Percentiles rank a stretch among this genome's conserved stretches.
phyloP scores from a whole-genome alignment of 1,140 invertebrate species.

The Diorhabda sublineata region DNA sequence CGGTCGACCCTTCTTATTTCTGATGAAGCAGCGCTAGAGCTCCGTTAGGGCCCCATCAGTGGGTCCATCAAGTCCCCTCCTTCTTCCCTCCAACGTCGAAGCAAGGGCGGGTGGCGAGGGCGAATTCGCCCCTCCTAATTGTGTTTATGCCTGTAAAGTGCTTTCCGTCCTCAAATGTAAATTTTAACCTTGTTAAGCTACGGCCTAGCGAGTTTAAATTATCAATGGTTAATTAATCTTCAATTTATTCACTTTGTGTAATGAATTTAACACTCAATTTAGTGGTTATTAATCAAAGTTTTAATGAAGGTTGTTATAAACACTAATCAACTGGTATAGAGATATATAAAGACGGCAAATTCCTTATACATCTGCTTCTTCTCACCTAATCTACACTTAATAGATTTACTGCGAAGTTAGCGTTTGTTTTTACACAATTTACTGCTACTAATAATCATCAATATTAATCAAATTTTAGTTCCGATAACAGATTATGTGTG shows the following conservation, averaged over 20 bases:
- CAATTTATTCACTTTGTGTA: conserved; percentile 53
- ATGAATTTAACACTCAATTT: conserved; percentile 54
- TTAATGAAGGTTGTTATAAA: conserved; percentile 48
- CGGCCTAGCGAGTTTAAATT: conserved; percentile 50
- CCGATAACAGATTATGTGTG: too few relatives aligned
- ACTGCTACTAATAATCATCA: too few relatives aligned
- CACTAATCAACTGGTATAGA: conserved; percentile 34
- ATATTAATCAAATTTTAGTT: too few relatives aligned
- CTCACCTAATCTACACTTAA: conserved; percentile 21
- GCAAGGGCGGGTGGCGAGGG: conserved; percentile 18
- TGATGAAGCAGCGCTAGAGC: conserved; percentile 1
- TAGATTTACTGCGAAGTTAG: conserved; percentile 26
- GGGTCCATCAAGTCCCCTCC: conserved; percentile 10
- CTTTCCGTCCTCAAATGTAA: conserved; percentile 52
- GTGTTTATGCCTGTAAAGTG: conserved; percentile 49
- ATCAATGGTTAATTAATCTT: conserved; percentile 53
- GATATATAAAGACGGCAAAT: conserved; percentile 11
- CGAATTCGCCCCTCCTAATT: conserved; percentile 42
- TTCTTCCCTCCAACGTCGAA: background rate
- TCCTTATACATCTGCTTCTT: conserved; percentile 28
- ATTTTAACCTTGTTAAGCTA: conserved; percentile 50
- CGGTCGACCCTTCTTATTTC: conserved; percentile 37
- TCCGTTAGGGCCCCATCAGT: conserved; percentile 12
- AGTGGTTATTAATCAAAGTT: conserved; percentile 52
- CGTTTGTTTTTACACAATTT: conserved; percentile 13